Base-by-base conservation (phyloP, 2,888 invertebrate genomes). In the Leptinotarsa peninsularis region DNA sequence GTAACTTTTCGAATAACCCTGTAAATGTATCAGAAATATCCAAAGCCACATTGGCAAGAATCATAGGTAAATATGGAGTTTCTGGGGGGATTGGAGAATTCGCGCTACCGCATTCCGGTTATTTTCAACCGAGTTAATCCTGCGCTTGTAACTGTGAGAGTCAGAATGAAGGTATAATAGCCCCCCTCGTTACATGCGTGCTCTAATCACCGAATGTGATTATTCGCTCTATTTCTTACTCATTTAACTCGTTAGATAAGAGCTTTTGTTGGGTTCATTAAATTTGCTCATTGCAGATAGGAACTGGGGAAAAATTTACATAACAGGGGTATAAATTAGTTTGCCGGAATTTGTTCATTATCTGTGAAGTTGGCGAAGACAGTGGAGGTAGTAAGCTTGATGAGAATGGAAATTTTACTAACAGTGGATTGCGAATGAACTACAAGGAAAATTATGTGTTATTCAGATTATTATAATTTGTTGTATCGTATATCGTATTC, bases 181-280 rank as follows among this genome's bases (percentile, higher is more conserved):
- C 50, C 73, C 73, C 71, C 56, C 71, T 69, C 69, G 70, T 74
- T 73, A 79, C 76, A 76, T 77, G 79, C 74, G 77, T 79, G 76
- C 67, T 67, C 67, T 72, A 79, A 79, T 79, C 77, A 72, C 73
- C 66, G 69, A 74, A 78, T 74, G 79, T 71, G 74, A 79, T 75
- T 74, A 77, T 77, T 72, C 72, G 75, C 79, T 76, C 77, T 76
- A 79, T 76, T 79, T 76, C 79, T 79, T 76, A 72, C 74, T 79
- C 79, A 77, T 77, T 79, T 75, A 77, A 77, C 79, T 76, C 76
- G 74, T 77, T 74, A 73, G 74, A 67, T 72, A 69, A 74, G 66
- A 76, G 74, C 74, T 77, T 79, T 77, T 76, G 77, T 75, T 70
- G 69, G 75, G 74, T 76, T 79, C 77, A 77, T 79, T 79, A 76